Percentiles rank a stretch among this genome's conserved stretches.
Conservation (phyloP, 1,140 invertebrate genomes). For the Potamilus streckersoni region DNA sequence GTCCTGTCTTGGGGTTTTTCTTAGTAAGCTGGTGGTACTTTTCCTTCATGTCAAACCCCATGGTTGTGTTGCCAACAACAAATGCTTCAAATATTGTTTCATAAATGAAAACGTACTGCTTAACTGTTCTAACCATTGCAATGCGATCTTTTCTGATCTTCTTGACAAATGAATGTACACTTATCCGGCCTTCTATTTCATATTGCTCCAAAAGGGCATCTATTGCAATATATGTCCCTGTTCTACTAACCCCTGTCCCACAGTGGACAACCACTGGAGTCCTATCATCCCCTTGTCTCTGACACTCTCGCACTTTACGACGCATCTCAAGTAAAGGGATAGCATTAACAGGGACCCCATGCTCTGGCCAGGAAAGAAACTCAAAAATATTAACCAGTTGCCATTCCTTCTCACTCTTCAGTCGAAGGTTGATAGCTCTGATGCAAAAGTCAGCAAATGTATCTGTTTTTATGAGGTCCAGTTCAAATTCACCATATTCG, state of each 20-base stretch:
- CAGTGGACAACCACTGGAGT: constrained; percentile 97
- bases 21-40: constrained; percentile 50
- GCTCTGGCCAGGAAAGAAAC: constrained; percentile 99
- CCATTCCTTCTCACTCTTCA: constrained; percentile 1
- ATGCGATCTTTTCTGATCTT: constrained; percentile 57
- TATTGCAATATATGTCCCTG: constrained; percentile 63
- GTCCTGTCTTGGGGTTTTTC: constrained; percentile 51
- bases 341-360: constrained; percentile 97
- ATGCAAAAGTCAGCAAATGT: constrained; percentile 58
- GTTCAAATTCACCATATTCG: constrained; percentile 49
- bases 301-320: constrained; percentile 79
- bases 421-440: constrained; percentile 37
- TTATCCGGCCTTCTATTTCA: constrained; percentile 56
- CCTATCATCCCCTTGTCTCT: constrained; percentile 26
- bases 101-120: constrained; percentile 65
- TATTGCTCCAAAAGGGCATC: constrained; percentile 61
- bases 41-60: constrained; percentile 48
- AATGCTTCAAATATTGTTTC: constrained; percentile 62
- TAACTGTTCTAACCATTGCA: constrained; percentile 62
- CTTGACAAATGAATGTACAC: constrained; percentile 56
- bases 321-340: constrained; percentile 98
- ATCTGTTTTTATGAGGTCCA: constrained; percentile 44
- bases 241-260: constrained; percentile 72
- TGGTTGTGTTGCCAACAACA: constrained; percentile 48
- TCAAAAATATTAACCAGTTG: constrained; percentile 75